Evolutionary conservation across 1,140 invertebrate species (phyloP), one percentile per base, ranked within the genome.

Genomic region (Piezodorus guildinii): DNA sequence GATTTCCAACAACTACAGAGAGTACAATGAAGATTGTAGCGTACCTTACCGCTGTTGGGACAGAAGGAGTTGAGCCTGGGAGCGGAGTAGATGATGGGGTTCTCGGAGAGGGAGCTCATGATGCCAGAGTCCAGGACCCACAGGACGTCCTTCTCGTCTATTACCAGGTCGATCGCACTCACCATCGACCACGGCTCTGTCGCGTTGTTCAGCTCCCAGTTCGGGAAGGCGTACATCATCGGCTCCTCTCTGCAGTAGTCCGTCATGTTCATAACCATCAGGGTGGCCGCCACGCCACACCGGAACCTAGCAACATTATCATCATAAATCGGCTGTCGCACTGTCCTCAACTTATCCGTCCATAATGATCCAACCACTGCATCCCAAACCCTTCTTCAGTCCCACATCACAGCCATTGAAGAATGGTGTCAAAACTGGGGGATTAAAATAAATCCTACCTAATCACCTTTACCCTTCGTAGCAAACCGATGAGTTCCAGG

Each of bases 41-140:
- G 9, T 49, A 62, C 60, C 44, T 19, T 27, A 46, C 60, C 44
- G 9, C 17, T 23, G 4, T 46, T 15, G 15, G 34, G 27, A 44
- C 60, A 46, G 16, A 62, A 27, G 10, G 16, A 39, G 6, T 49
- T 1, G 3, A 62, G 12, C 16, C 16, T 46, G 2, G 60, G 60
- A n/a, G 43, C n/a, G 12, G 27, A 19, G 3, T 12, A 45, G 23
- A 46, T 10, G 9, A 15, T 3, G 5, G 27, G 34, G 12, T 3
- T 16, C 3, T 45, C 19, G 21, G 43, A 77, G 46, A 84, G 66
- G 0, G 77, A 80, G 60, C 81, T 77, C 0, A 81, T 76, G 6
- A 83, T 75, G 39, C 82, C 82, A 0, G 76, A 76, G 66, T 84
- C 82, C 39, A 84, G 70, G 2, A 80, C 79, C 82, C 82, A 84